phyloP scores from a whole-genome alignment of 2,113 vertebrate species.

The Ophiodon elongatus region DNA sequence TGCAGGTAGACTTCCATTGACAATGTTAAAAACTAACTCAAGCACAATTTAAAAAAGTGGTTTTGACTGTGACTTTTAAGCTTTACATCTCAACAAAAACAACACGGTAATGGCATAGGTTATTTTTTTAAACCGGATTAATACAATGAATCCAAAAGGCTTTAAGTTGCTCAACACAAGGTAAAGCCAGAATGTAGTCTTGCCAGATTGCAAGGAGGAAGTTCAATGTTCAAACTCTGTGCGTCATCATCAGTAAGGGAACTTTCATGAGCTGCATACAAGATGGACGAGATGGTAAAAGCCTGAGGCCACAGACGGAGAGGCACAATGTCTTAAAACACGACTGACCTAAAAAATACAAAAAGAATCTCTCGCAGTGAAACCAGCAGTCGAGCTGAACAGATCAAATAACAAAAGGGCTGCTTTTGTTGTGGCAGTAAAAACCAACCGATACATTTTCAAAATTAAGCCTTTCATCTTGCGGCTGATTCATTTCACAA shows the following conservation, averaged over 20 bases:
- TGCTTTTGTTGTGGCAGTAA: conserved; percentile 10
- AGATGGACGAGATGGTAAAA: conserved; percentile 30
- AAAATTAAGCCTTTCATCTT: conserved; percentile 39
- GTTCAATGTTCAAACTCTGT: conserved; percentile 16
- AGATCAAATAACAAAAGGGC: conserved; percentile 26
- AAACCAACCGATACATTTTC: conserved; percentile 17
- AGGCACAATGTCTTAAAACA: conserved; percentile 30
- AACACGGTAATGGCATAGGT: neutral
- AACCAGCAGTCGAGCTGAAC: neutral
- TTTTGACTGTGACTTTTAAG: neutral
- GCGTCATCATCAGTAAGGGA: conserved; percentile 13
- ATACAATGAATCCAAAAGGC: neutral
- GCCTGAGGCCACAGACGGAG: conserved; percentile 29
- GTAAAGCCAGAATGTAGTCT: neutral
- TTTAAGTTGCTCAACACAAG: neutral
- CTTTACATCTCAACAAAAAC: neutral
- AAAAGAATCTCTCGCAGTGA: conserved; percentile 6
- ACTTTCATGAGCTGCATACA: conserved; percentile 37
- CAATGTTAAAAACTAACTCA: neutral
- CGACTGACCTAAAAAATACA: conserved; percentile 27
- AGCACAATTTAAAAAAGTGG: neutral
- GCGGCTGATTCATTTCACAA: conserved; percentile 22
- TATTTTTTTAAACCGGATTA: neutral
- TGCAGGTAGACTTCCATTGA: neutral
- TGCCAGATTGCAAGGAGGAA: conserved; percentile 9